Evolutionary conservation across 1,140 invertebrate species (phyloP).

Genomic region (Homalodisca vitripennis): DNA sequence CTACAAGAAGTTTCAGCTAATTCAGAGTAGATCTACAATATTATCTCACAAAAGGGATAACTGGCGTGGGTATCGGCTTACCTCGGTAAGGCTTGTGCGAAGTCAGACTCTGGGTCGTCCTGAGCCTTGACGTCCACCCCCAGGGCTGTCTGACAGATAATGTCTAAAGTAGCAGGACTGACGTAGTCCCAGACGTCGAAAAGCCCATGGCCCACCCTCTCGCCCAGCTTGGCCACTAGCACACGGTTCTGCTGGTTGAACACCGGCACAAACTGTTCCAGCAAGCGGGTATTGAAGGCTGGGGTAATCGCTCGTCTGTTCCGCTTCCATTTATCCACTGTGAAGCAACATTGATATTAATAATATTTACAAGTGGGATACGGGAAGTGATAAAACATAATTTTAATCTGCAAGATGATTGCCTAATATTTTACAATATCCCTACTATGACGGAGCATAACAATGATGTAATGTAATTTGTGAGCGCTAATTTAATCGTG

Average conservation of each 20-base stretch:
- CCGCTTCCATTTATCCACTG: conserved; percentile 53
- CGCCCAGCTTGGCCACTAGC: conserved; percentile 53
- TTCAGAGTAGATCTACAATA: neutral
- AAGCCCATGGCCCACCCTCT: conserved; percentile 42
- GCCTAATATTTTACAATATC: neutral
- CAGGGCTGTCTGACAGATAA: conserved; percentile 86
- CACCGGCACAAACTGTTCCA: conserved; percentile 71
- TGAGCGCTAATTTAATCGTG: too few species aligned
- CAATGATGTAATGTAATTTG: neutral
- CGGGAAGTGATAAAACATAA: neutral
- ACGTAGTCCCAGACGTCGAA: conserved; percentile 52
- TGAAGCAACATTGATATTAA: neutral
- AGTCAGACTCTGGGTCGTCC: conserved; percentile 53
- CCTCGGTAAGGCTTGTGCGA: conserved; percentile 38
- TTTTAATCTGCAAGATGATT: too few species aligned
- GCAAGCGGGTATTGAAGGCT: conserved; percentile 77
- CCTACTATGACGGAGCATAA: neutral
- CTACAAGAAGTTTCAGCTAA: too few species aligned
- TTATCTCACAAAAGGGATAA: too few species aligned
- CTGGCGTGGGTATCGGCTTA: too few species aligned
- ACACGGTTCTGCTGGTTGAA: conserved; percentile 71
- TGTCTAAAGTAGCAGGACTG: conserved; percentile 70
- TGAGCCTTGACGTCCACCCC: conserved; percentile 75
- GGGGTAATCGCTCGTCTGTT: conserved; percentile 70
- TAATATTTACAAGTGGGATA: neutral